These are phyloP conservation scores for Scelioninae gen. 1 DNA, from an alignment of 2,888 invertebrate species.

Conservation along the genomic window DNA sequence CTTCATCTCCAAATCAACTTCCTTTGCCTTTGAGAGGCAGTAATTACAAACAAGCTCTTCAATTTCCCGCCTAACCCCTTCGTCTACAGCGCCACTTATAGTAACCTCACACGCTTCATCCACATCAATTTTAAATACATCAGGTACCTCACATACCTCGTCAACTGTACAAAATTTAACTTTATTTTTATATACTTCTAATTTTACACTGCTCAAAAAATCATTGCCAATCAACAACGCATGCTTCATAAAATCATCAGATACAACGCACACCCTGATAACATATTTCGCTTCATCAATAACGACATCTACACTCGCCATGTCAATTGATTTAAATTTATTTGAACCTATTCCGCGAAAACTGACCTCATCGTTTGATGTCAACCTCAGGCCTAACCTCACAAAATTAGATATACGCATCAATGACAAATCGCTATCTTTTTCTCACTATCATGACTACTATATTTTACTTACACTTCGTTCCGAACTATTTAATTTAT, in stretches of 20 bases:
- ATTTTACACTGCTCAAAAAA: background rate
- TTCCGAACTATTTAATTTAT: no score
- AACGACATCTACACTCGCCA: background rate
- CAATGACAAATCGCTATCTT: no score
- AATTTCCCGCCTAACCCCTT: conserved; percentile 14
- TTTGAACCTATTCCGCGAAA: background rate
- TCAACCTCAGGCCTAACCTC: no score
- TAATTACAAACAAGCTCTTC: conserved; percentile 39
- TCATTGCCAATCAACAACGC: conserved; percentile 5
- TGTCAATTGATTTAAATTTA: background rate
- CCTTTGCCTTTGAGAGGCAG: conserved; percentile 30
- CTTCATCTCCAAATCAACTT: background rate
- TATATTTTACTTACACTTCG: no score
- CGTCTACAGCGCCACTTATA: conserved; percentile 22
- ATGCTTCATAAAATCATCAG: conserved; percentile 1
- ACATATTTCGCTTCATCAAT: background rate
- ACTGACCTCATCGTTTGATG: background rate
- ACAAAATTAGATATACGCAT: no score
- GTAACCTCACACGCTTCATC: background rate
- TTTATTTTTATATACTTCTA: background rate
- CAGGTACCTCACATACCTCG: conserved; percentile 9
- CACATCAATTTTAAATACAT: conserved; percentile 16
- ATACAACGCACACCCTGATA: background rate
- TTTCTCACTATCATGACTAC: no score
- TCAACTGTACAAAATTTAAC: background rate